These are phyloP conservation scores for Brachypterus glaber DNA, from an alignment of 2,888 invertebrate genomes.

Conservation along the genomic window DNA sequence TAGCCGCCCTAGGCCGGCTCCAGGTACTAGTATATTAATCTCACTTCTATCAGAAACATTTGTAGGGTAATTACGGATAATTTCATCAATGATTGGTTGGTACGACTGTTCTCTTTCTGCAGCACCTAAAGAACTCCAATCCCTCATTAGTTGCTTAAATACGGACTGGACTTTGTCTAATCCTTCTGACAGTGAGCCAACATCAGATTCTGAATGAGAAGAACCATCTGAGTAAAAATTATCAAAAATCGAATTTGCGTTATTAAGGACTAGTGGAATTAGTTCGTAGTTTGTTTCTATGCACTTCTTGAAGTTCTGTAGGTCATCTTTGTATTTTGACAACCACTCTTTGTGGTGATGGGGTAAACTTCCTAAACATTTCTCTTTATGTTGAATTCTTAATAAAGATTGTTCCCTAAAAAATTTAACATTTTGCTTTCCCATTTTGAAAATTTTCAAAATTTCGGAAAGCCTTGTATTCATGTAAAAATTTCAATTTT, in stretches of 20 bases:
- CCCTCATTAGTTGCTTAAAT: constrained; percentile 91
- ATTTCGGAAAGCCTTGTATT: no score
- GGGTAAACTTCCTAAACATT: constrained; percentile 64
- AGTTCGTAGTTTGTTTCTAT: constrained; percentile 63
- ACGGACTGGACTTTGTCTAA: constrained; percentile 85
- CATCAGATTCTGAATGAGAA: constrained; percentile 16
- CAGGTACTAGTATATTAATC: constrained; percentile 81
- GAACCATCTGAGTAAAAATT: constrained; percentile 47
- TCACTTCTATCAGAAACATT: constrained; percentile 47
- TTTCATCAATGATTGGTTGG: constrained; percentile 77
- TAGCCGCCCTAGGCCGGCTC: constrained; percentile 90
- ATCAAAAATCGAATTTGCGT: constrained; percentile 77
- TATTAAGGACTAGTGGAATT: constrained; percentile 62
- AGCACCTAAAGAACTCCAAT: constrained; percentile 85
- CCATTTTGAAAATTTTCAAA: no score
- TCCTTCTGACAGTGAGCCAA: constrained; percentile 38
- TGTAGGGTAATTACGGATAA: constrained; percentile 61
- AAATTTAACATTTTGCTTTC: constrained; percentile 23
- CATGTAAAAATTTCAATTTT: no score
- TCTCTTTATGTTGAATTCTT: constrained; percentile 66
- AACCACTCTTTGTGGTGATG: constrained; percentile 66
- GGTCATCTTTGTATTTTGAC: constrained; percentile 63
- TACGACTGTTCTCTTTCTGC: constrained; percentile 81
- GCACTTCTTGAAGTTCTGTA: constrained; percentile 65
- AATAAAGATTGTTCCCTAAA: constrained; percentile 65